Base-by-base conservation (phyloP, 2,888 invertebrate species). In the Uropetala carovei region DNA sequence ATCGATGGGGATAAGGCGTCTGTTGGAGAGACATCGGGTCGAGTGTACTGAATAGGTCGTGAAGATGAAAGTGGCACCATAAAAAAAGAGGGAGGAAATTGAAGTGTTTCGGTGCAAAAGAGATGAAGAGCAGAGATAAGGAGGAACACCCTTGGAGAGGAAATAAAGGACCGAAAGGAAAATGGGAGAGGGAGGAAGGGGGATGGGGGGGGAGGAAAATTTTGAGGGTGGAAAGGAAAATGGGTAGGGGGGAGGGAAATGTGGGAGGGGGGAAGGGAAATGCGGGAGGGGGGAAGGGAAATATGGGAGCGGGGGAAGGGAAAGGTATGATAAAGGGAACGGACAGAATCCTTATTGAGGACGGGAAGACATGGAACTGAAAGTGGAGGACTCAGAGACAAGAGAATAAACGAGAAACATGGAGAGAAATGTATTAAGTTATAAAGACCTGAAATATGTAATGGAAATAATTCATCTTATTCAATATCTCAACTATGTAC, bases 61-160 rank as follows among this genome's bases (percentile, higher is more conserved):
- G 75, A 14, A 75, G 75, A 75, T 75, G 75, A 75, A 75, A 75
- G 75, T 75, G 75, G 75, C 27, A 27, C 27, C 75, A 11, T 75
- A 75, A 75, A 75, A 68, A 75, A 22, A 27, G 27, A 75, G 75
- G 22, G 27, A 75, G 75, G 75, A 75, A 75, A 75, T 75, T 75
- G 75, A 75, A 75, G 75, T 75, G 75, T 75, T 75, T 75, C 27
- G 75, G 75, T 75, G 75, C 27, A 75, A 75, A 75, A 75, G 75
- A 75, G 68, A 68, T 22, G 68, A 68, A 27, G 27, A 75, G 11
- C 27, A 27, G 22, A 75, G 75, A 75, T 75, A 75, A 75, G 75
- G 43, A 43, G 43, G 43, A 43, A 43, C 43, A 75, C 27, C 68
- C 68, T n/a, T 22, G 64, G 43, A 75, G 75, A 27, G 75, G 27